Percentiles rank a stretch among this genome's conserved stretches.
Evolutionary conservation across 2,888 invertebrate genomes (phyloP).

Genomic region (Bugula neritina): DNA sequence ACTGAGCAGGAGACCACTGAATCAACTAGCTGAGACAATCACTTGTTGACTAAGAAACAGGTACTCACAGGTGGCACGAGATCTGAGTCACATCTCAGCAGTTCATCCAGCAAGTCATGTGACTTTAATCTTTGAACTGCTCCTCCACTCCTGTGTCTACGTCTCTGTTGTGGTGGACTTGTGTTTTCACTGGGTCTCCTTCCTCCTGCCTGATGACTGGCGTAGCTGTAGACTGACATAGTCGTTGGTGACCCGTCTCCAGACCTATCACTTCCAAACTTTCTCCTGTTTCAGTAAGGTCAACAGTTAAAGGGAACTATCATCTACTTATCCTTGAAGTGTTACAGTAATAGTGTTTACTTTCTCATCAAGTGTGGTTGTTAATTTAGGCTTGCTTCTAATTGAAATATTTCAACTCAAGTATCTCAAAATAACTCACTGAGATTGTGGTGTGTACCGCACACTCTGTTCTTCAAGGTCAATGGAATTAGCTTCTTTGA

Average conservation of each 20-base stretch:
- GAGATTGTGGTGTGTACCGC: background rate
- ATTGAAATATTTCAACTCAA: too few species aligned
- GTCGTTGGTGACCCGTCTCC: constrained; percentile 16
- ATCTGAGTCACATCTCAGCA: constrained; percentile 2
- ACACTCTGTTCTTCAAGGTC: background rate
- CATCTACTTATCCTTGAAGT: too few species aligned
- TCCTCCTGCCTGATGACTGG: constrained; percentile 2
- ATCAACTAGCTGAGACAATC: too few species aligned
- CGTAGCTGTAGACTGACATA: constrained; percentile 22
- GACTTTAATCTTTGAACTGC: constrained; percentile 10
- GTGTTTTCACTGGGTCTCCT: background rate
- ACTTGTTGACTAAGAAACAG: too few species aligned
- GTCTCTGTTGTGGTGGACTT: background rate
- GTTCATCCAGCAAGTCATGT: background rate
- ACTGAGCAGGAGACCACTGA: too few species aligned
- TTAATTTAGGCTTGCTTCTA: too few species aligned
- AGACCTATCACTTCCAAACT: background rate
- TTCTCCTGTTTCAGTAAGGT: background rate
- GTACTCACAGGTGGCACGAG: constrained; percentile 5
- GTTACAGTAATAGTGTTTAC: too few species aligned
- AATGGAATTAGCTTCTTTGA: constrained; percentile 12
- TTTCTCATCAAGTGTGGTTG: too few species aligned
- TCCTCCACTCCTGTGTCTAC: constrained; percentile 21
- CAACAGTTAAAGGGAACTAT: too few species aligned
- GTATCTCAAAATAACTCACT: background rate